Evolutionary conservation across 2,797 vertebrate genomes (phyloP).

Genomic region (Lagocephalus sceleratus): DNA sequence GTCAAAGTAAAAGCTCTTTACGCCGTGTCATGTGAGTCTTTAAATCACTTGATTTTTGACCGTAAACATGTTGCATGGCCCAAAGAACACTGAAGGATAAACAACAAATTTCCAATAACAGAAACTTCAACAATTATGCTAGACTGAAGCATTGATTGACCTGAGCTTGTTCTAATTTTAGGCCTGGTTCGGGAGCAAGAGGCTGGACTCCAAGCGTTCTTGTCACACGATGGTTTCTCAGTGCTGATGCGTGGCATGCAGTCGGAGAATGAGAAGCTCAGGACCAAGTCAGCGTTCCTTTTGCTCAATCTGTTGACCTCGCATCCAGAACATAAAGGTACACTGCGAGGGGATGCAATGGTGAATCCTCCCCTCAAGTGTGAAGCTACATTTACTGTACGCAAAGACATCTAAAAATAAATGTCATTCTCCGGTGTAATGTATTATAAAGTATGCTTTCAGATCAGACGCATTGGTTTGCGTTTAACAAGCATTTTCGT

Average conservation of each 20-base stretch:
- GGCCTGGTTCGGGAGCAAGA: constrained; percentile 89
- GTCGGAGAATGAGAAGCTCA: constrained; percentile 82
- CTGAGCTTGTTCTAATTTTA: constrained; percentile 37
- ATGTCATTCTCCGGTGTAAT: too few species aligned
- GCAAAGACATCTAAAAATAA: too few species aligned
- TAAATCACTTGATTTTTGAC: background rate
- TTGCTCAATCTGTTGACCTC: constrained; percentile 84
- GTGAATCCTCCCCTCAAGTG: too few species aligned
- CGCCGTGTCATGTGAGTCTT: constrained; percentile 87
- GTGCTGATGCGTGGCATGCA: constrained; percentile 91
- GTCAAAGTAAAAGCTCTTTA: constrained; percentile 88
- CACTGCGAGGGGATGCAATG: background rate
- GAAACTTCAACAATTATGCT: background rate
- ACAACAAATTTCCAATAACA: too few species aligned
- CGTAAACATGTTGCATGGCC: background rate
- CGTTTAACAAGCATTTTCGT: too few species aligned
- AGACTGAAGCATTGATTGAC: background rate
- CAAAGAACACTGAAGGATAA: too few species aligned
- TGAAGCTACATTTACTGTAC: too few species aligned
- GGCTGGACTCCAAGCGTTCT: constrained; percentile 80
- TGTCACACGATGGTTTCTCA: constrained; percentile 84
- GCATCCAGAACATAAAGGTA: constrained; percentile 87
- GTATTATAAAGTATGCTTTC: too few species aligned
- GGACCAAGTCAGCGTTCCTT: constrained; percentile 87
- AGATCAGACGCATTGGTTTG: too few species aligned